phyloP scores from a whole-genome alignment of 1,140 invertebrate species.

The Prorops nasuta region DNA sequence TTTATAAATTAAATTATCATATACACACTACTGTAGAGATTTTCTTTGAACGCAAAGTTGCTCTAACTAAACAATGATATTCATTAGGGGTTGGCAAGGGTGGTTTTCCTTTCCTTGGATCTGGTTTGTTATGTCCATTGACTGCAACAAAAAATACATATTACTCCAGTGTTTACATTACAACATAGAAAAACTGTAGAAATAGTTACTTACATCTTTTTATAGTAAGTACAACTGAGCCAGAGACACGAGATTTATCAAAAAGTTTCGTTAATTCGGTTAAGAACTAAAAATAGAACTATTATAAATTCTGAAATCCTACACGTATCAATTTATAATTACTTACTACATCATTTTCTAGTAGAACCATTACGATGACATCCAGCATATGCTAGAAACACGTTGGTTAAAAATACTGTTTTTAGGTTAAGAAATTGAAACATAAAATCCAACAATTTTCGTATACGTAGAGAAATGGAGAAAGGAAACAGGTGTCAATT shows the following conservation, averaged over 20 bases:
- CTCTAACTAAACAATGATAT: slow-evolving; percentile 73
- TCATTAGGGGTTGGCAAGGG: slow-evolving; percentile 62
- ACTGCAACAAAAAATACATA: slow-evolving; percentile 56
- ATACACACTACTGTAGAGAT: slow-evolving; percentile 72
- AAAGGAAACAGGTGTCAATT: too few species aligned
- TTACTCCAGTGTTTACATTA: background rate
- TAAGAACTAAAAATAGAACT: slow-evolving; percentile 62
- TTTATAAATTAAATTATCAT: slow-evolving; percentile 13
- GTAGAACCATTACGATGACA: slow-evolving; percentile 61
- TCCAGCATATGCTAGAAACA: slow-evolving; percentile 49
- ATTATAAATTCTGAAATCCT: slow-evolving; percentile 3
- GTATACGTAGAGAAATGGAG: too few species aligned
- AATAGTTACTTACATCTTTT: slow-evolving; percentile 65
- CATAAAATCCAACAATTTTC: too few species aligned
- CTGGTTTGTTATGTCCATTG: slow-evolving; percentile 72
- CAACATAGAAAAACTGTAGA: background rate
- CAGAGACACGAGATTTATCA: slow-evolving; percentile 63
- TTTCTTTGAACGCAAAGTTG: slow-evolving; percentile 71
- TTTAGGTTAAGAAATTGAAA: too few species aligned
- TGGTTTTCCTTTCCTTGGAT: slow-evolving; percentile 62
- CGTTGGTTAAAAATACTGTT: too few species aligned
- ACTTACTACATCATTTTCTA: slow-evolving; percentile 67
- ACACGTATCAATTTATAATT: slow-evolving; percentile 12
- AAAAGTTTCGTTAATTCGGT: slow-evolving; percentile 66
- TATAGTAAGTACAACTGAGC: slow-evolving; percentile 68